Conservation (phyloP, 2,797 vertebrate species). For the Acanthurus leucopareius region DNA sequence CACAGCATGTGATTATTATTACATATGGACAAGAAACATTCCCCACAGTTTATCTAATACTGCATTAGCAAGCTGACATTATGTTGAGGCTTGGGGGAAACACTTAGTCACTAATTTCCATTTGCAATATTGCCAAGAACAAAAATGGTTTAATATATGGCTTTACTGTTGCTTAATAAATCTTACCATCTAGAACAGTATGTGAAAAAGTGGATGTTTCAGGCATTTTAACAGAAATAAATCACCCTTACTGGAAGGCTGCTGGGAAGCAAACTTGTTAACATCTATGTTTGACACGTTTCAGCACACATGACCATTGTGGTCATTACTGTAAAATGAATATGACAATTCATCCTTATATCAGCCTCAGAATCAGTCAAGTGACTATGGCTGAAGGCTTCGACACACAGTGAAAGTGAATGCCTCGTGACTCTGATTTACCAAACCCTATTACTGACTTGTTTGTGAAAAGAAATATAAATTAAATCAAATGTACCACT, state of each 20-base stretch:
- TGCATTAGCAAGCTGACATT: not conserved
- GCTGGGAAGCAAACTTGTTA: not conserved
- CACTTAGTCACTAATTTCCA: not conserved
- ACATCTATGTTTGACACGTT: not conserved
- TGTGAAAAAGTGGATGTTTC: not conserved
- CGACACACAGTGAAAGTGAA: not conserved
- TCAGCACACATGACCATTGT: not conserved
- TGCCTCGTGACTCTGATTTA: not conserved
- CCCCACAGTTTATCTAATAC: not conserved
- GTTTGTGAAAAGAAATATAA: not conserved
- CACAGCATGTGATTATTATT: constrained; percentile 74
- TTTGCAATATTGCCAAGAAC: not conserved
- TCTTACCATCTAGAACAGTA: not conserved
- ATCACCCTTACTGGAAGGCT: not conserved
- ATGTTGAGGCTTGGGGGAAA: not conserved
- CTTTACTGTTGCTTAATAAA: not conserved
- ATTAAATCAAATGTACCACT: not conserved
- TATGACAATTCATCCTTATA: not conserved
- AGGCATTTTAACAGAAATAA: not conserved
- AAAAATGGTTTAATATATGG: not conserved
- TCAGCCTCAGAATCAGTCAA: not conserved
- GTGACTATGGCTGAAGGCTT: not conserved
- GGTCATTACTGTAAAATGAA: not conserved
- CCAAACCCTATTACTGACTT: not conserved
- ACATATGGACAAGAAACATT: constrained; percentile 43